Evolutionary conservation across 2,113 vertebrate species (phyloP).

Genomic region (Neogobius melanostomus): DNA sequence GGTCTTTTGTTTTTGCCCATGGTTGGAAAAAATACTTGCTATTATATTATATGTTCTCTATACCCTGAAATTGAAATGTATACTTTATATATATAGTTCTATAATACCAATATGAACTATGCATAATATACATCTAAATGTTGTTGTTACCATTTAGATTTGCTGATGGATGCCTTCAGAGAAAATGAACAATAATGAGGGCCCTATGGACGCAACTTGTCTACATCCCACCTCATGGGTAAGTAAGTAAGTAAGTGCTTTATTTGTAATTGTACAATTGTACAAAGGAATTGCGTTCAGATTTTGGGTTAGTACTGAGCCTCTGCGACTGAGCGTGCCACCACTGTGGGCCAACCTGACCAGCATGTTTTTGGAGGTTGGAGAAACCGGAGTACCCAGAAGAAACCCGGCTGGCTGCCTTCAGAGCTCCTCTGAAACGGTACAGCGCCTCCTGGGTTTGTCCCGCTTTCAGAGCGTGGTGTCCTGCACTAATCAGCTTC

Average conservation of each 20-base stretch:
- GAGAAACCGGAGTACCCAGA: too few relatives aligned
- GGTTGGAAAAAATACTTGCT: conserved; percentile 1
- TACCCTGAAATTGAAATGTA: not conserved
- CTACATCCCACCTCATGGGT: not conserved
- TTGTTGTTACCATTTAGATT: not conserved
- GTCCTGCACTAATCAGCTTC: too few relatives aligned
- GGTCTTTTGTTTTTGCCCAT: not conserved
- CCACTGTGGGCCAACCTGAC: too few relatives aligned
- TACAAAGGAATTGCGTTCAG: too few relatives aligned
- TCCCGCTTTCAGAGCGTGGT: too few relatives aligned
- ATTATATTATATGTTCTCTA: not conserved
- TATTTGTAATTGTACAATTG: too few relatives aligned
- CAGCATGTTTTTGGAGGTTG: too few relatives aligned
- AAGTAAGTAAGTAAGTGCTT: not conserved
- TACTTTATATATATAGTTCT: not conserved
- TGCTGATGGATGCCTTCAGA: not conserved
- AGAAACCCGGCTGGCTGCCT: too few relatives aligned
- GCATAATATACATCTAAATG: not conserved
- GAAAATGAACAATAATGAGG: not conserved
- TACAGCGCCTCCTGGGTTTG: too few relatives aligned
- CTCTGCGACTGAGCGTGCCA: too few relatives aligned
- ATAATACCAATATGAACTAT: not conserved
- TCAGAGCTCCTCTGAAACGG: too few relatives aligned
- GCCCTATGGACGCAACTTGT: not conserved
- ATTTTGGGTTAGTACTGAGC: too few relatives aligned